A percentile compares a stretch with the other conserved stretches of the same genome.
Conservation (phyloP, 1,140 invertebrate species). For the Cydia pomonella region DNA sequence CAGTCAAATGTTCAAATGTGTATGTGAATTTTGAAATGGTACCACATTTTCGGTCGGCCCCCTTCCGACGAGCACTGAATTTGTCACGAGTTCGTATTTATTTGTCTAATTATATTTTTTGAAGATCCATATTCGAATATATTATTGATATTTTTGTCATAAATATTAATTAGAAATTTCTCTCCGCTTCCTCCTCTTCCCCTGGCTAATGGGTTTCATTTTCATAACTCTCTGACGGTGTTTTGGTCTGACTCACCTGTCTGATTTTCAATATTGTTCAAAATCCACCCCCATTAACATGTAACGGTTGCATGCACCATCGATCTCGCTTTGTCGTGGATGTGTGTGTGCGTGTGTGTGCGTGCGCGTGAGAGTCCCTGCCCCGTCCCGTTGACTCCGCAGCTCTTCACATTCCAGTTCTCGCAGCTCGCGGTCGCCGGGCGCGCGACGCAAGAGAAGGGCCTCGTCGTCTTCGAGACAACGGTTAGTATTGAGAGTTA, state of each 20-base stretch:
- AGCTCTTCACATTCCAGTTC: slow-evolving; percentile 81
- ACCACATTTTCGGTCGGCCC: not conserved
- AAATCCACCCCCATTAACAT: slow-evolving; percentile 53
- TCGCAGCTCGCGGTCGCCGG: slow-evolving; percentile 72
- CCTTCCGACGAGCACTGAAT: not conserved
- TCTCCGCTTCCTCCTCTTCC: slow-evolving; percentile 55
- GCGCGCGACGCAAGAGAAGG: slow-evolving; percentile 66
- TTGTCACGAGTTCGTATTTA: not conserved
- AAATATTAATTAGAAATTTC: slow-evolving; percentile 52
- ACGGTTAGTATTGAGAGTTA: slow-evolving; percentile 57
- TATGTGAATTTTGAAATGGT: slow-evolving; percentile 14
- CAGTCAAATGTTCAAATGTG: slow-evolving; percentile 14
- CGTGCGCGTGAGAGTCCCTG: slow-evolving; percentile 43
- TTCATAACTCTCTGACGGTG: slow-evolving; percentile 69
- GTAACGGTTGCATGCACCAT: slow-evolving; percentile 58
- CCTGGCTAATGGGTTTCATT: slow-evolving; percentile 65
- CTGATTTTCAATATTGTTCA: slow-evolving; percentile 52
- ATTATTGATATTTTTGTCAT: not conserved
- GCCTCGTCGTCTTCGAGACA: slow-evolving; percentile 71
- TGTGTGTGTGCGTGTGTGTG: slow-evolving; percentile 42
- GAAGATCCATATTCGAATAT: not conserved
- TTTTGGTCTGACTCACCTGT: slow-evolving; percentile 50
- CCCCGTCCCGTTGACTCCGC: slow-evolving; percentile 65
- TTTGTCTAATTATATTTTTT: not conserved
- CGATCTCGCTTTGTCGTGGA: slow-evolving; percentile 48